These are phyloP conservation scores for Labeo catla DNA, from an alignment of 2,113 vertebrate genomes.

Conservation along the genomic window DNA sequence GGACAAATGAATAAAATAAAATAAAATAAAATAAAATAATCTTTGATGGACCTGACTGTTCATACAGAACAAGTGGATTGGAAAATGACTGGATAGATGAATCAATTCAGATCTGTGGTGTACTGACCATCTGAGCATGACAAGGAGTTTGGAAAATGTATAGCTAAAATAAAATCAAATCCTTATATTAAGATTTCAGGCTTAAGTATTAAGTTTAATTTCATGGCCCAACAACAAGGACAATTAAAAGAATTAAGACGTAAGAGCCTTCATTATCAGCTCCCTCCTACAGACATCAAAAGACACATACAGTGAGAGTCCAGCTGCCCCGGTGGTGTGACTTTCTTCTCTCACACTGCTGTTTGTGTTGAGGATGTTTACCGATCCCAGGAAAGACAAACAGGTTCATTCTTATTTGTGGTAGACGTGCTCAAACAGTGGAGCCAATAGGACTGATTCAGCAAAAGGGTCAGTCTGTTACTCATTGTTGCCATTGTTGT, in stretches of 20 bases:
- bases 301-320: slow-evolving; percentile 73
- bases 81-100: not conserved
- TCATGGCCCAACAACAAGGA: slow-evolving; percentile 47
- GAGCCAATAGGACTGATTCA: slow-evolving; percentile 46
- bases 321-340: slow-evolving; percentile 76
- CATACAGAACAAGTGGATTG: not conserved
- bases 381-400: slow-evolving; percentile 80
- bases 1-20: too few relatives aligned
- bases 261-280: slow-evolving; percentile 75
- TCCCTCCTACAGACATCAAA: slow-evolving; percentile 75
- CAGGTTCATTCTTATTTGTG: slow-evolving; percentile 70
- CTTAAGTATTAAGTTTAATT: slow-evolving; percentile 42
- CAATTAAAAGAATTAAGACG: slow-evolving; percentile 76
- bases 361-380: slow-evolving; percentile 82
- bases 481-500: slow-evolving; percentile 59
- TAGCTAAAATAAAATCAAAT: not conserved
- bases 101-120: not conserved
- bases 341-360: slow-evolving; percentile 74
- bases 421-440: slow-evolving; percentile 67
- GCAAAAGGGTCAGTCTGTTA: slow-evolving; percentile 62
- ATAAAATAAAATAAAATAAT: not conserved
- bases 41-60: too few relatives aligned
- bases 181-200: not conserved
- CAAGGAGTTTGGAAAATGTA: not conserved
- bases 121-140: not conserved